phyloP scores from a whole-genome alignment of 2,888 invertebrate genomes.

The Sinelater perroti region DNA sequence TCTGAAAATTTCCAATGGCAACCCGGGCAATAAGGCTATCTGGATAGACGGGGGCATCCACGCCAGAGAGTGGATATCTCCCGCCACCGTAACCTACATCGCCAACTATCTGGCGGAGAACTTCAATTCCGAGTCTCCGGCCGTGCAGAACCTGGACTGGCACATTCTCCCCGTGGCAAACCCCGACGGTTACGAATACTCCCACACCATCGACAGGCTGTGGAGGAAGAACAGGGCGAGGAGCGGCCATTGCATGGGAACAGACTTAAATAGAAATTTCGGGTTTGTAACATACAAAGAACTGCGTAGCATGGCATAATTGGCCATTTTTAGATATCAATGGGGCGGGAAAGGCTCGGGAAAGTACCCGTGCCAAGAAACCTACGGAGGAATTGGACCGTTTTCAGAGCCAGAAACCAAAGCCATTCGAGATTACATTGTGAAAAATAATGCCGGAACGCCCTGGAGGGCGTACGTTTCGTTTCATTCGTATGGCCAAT shows the following conservation, averaged over 20 bases:
- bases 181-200: constrained; percentile 90
- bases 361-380: constrained; percentile 82
- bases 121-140: constrained; percentile 70
- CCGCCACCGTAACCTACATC: constrained; percentile 79
- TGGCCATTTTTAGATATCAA: constrained; percentile 68
- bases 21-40: constrained; percentile 67
- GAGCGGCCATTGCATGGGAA: constrained; percentile 73
- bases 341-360: constrained; percentile 90
- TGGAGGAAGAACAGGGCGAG: constrained; percentile 82
- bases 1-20: constrained; percentile 74
- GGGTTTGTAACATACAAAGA: constrained; percentile 60
- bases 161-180: constrained; percentile 79
- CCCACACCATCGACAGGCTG: constrained; percentile 80
- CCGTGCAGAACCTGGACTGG: constrained; percentile 84
- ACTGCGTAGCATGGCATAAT: neutral
- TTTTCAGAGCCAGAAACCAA: constrained; percentile 89
- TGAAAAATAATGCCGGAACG: constrained; percentile 54
- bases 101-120: constrained; percentile 76
- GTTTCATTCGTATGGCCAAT: constrained; percentile 88
- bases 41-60: constrained; percentile 86
- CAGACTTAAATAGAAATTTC: constrained; percentile 88
- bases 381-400: constrained; percentile 78
- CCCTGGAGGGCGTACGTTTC: constrained; percentile 77
- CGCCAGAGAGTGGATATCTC: constrained; percentile 90
- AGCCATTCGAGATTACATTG: constrained; percentile 68